Conservation (phyloP, 2,113 vertebrate species). For the Gila orcuttii region DNA sequence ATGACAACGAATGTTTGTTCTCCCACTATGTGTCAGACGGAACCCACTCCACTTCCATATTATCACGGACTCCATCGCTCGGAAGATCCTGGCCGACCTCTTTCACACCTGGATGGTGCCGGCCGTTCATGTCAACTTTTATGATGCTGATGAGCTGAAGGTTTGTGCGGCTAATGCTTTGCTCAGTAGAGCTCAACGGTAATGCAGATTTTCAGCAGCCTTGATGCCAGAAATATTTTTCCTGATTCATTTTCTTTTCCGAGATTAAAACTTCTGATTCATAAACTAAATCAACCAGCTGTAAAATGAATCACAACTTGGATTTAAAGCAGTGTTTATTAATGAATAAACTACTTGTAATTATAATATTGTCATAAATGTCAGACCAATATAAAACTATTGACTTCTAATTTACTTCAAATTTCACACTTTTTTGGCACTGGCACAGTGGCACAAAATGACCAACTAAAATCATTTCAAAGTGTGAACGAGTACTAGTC, state of each 20-base stretch:
- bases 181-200: neutral
- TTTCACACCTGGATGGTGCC: constrained; percentile 99
- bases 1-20: neutral
- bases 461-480: too few species aligned
- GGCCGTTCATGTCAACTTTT: constrained; percentile 94
- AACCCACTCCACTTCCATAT: constrained; percentile 98
- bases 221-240: neutral
- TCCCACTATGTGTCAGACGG: constrained; percentile 74
- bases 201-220: neutral
- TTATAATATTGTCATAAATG: too few species aligned
- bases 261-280: neutral
- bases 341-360: neutral
- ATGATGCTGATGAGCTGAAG: constrained; percentile 97
- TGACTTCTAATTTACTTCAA: too few species aligned
- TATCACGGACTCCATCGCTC: constrained; percentile 94
- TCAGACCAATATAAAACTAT: too few species aligned
- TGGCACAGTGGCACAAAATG: too few species aligned
- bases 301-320: neutral
- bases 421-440: too few species aligned
- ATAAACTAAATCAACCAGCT: neutral
- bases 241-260: neutral
- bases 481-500: too few species aligned
- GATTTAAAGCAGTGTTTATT: neutral
- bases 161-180: constrained; percentile 67
- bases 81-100: constrained; percentile 92